Conservation (phyloP, 2,797 vertebrate species). For the Lemur catta region DNA sequence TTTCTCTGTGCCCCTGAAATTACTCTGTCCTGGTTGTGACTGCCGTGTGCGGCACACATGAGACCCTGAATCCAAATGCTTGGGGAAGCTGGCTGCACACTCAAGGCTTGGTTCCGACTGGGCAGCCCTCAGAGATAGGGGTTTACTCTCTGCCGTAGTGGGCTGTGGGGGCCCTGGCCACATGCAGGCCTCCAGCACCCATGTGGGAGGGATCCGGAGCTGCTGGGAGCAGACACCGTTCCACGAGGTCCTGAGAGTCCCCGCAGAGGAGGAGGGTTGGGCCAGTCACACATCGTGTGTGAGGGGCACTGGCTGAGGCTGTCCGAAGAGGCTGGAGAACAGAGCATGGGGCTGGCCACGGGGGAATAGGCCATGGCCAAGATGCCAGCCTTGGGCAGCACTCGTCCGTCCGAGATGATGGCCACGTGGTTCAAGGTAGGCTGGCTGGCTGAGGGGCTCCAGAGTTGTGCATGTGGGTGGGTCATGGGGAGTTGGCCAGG, state of each 20-base stretch:
- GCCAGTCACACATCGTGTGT: neutral
- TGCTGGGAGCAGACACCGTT: accelerated
- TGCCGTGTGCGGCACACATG: neutral
- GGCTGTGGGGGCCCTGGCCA: neutral
- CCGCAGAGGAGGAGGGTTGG: neutral
- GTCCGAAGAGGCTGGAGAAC: neutral
- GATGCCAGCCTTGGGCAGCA: neutral
- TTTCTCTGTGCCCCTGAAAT: neutral
- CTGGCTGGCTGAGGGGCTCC: neutral
- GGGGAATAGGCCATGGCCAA: neutral
- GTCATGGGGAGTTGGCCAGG: too few species aligned
- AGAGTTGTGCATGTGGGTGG: too few species aligned
- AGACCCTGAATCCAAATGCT: neutral
- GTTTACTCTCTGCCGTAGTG: neutral
- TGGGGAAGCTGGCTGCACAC: neutral
- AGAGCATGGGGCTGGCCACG: neutral
- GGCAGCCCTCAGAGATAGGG: neutral
- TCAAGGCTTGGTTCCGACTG: neutral
- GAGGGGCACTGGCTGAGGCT: neutral
- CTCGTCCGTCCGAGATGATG: neutral
- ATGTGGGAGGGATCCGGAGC: neutral
- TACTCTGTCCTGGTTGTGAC: neutral
- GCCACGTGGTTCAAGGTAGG: neutral
- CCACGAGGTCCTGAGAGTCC: neutral
- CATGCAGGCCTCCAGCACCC: neutral